A percentile compares a stretch with the other conserved stretches of the same genome.
phyloP scores from a whole-genome alignment of 2,113 vertebrate species.

The Perognathus longimembris region DNA sequence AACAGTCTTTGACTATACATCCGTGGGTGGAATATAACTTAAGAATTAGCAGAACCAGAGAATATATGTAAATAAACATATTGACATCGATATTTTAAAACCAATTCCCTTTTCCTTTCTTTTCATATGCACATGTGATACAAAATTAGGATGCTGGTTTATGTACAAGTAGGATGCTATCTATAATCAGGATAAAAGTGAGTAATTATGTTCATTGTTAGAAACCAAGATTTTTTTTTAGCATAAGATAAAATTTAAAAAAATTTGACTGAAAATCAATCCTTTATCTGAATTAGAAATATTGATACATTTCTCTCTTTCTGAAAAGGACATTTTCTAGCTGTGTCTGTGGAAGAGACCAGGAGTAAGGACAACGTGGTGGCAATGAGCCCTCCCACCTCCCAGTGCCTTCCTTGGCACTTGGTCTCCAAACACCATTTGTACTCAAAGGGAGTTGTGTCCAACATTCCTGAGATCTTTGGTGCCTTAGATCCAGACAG shows the following conservation, averaged over 20 bases:
- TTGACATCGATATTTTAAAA: conserved; percentile 34
- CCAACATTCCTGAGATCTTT: background rate
- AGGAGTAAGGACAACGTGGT: background rate
- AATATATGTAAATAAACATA: background rate
- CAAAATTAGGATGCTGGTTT: background rate
- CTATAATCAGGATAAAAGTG: background rate
- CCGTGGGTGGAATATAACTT: background rate
- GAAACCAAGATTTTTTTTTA: conserved; percentile 40
- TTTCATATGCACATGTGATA: background rate
- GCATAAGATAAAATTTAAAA: background rate
- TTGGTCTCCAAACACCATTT: background rate
- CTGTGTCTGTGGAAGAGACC: background rate
- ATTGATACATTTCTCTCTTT: conserved; percentile 1
- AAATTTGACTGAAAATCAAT: conserved; percentile 14
- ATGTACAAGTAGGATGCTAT: background rate
- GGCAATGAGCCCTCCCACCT: background rate
- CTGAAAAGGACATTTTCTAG: background rate
- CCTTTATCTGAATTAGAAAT: conserved; percentile 33
- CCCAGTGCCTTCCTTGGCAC: background rate
- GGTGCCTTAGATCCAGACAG: background rate
- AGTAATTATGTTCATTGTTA: background rate
- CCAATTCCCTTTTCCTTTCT: background rate
- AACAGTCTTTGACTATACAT: background rate
- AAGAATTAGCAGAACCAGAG: background rate
- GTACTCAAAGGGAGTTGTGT: background rate